phyloP scores from a whole-genome alignment of 30 jellyfish, hydroid and myxozoan genomes.

The Aurelia aurita complex sp. Pacific region DNA sequence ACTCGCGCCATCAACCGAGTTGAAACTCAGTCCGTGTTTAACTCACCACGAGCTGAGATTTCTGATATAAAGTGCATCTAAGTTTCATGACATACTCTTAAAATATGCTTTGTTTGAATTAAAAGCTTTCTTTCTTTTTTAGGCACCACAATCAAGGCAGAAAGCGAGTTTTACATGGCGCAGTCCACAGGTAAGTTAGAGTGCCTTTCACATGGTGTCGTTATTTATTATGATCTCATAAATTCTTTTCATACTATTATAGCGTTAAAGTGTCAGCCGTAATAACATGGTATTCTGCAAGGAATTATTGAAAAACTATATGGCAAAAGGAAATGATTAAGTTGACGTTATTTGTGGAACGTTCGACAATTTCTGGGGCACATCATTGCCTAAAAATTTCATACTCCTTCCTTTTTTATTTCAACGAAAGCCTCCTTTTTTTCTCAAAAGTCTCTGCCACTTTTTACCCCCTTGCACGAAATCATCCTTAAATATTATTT shows the following conservation, averaged over 20 bases:
- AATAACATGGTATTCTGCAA: background rate
- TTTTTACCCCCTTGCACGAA: too few species aligned
- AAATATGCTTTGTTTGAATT: background rate
- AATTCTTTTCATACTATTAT: background rate
- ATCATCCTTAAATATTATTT: background rate
- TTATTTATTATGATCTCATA: background rate
- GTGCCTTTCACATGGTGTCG: too few species aligned
- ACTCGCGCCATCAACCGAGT: too few species aligned
- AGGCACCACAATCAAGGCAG: conserved; percentile 11
- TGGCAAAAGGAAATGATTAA: background rate
- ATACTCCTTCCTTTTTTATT: too few species aligned
- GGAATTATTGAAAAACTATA: background rate
- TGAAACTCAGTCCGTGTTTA: too few species aligned
- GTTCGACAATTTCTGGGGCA: background rate
- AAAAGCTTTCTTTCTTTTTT: background rate
- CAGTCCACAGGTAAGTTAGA: conserved; percentile 47
- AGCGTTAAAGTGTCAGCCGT: too few species aligned
- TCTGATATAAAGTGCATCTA: too few species aligned
- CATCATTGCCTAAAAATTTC: background rate
- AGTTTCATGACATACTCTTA: too few species aligned
- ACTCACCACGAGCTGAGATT: too few species aligned
- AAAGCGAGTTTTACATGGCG: conserved; percentile 49
- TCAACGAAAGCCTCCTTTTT: too few species aligned
- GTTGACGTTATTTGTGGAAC: background rate
- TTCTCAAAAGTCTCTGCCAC: too few species aligned